Evolutionary conservation across 2,797 vertebrate genomes (phyloP).

Genomic region (Malurus splendens): DNA sequence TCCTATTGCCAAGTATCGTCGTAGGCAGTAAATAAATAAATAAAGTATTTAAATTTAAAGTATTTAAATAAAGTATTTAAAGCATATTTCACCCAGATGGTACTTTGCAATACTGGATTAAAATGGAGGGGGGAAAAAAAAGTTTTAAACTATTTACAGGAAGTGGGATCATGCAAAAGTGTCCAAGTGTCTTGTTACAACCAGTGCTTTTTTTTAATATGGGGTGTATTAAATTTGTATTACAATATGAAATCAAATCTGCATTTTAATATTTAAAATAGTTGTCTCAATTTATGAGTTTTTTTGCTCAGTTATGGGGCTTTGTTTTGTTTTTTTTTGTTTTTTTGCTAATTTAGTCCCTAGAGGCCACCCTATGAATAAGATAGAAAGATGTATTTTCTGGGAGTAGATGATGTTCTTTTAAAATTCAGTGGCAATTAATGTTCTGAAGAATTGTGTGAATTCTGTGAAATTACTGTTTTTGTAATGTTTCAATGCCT

Average conservation of each 20-base stretch:
- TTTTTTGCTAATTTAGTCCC: neutral
- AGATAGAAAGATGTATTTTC: neutral
- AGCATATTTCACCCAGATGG: constrained; percentile 72
- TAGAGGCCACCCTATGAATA: neutral
- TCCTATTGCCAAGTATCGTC: constrained; percentile 64
- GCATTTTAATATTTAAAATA: neutral
- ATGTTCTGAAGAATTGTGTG: neutral
- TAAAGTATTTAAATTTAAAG: too few relatives aligned
- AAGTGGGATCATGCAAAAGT: neutral
- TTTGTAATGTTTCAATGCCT: neutral
- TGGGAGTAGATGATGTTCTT: neutral
- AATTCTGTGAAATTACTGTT: neutral
- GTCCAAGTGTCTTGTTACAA: constrained; percentile 14
- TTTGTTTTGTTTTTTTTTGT: neutral
- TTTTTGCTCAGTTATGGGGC: neutral
- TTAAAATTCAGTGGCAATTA: neutral
- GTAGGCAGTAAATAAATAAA: constrained; percentile 66
- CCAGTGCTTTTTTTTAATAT: neutral
- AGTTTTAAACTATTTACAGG: constrained; percentile 11
- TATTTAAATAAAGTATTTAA: too few relatives aligned
- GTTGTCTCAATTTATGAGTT: fast-evolving
- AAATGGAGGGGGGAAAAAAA: neutral
- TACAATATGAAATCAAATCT: neutral
- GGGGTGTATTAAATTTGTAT: neutral
- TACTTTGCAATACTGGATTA: constrained; percentile 57